These are phyloP conservation scores for Lacerta viridis DNA, from an alignment of 2,797 vertebrate genomes.

Conservation along the genomic window DNA sequence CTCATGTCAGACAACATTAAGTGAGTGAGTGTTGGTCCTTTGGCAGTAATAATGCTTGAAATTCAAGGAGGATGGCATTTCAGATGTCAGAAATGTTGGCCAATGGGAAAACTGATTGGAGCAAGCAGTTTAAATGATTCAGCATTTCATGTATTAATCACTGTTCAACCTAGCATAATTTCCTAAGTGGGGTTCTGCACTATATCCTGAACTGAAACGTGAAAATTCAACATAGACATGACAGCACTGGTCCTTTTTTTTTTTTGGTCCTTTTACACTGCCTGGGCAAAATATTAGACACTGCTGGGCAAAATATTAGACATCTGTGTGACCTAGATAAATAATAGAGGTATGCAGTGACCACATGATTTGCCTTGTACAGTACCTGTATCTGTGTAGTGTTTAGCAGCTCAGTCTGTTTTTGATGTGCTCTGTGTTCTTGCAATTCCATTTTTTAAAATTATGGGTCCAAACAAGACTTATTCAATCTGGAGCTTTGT, in stretches of 20 bases:
- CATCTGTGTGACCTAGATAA: background rate
- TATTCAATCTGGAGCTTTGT: no score
- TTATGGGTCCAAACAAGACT: no score
- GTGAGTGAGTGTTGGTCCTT: conserved; percentile 62
- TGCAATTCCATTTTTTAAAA: no score
- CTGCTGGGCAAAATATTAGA: background rate
- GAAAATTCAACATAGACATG: background rate
- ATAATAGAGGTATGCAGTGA: background rate
- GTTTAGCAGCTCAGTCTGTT: no score
- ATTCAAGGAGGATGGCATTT: conserved; percentile 53
- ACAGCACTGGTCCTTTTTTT: background rate
- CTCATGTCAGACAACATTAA: conserved; percentile 63
- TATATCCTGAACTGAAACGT: conserved; percentile 38
- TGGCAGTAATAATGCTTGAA: conserved; percentile 57
- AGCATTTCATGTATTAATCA: conserved; percentile 41
- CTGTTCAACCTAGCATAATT: conserved; percentile 21
- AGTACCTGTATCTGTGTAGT: no score
- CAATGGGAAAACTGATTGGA: conserved; percentile 50
- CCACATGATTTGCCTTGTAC: no score
- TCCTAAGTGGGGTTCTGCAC: conserved; percentile 8
- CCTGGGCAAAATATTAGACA: background rate
- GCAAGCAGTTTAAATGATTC: conserved; percentile 49
- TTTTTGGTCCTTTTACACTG: background rate
- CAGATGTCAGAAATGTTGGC: conserved; percentile 56
- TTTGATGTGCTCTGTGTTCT: no score